Conservation (phyloP, 2,888 invertebrate species). For the Patella caerulea region DNA sequence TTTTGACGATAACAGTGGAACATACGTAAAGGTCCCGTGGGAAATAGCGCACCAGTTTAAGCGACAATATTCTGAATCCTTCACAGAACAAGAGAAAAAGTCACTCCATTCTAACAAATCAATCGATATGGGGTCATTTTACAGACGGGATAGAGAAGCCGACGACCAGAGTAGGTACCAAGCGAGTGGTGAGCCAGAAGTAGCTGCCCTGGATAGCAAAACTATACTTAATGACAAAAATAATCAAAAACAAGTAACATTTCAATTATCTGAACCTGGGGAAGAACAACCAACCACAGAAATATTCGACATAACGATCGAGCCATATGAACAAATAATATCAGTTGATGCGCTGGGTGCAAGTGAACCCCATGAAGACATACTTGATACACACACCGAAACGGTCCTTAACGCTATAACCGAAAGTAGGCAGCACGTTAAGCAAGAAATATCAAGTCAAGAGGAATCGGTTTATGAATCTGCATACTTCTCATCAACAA, state of each 20-base stretch:
- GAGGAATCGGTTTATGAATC: constrained; percentile 31
- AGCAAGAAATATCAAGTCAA: constrained; percentile 47
- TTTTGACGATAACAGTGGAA: constrained; percentile 63
- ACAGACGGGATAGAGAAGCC: constrained; percentile 43
- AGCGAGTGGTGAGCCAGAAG: constrained; percentile 25
- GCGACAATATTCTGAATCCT: constrained; percentile 63
- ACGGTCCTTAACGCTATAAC: constrained; percentile 61
- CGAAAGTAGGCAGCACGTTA: constrained; percentile 43
- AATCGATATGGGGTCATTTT: constrained; percentile 62
- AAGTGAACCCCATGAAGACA: constrained; percentile 65
- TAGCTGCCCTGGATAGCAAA: constrained; percentile 19
- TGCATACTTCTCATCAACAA: not conserved
- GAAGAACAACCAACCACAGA: not conserved
- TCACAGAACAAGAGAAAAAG: constrained; percentile 52
- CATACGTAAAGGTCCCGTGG: constrained; percentile 55
- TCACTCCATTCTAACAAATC: constrained; percentile 46
- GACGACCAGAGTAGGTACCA: not conserved
- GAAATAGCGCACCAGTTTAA: constrained; percentile 62
- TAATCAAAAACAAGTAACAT: constrained; percentile 30
- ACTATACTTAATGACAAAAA: constrained; percentile 11
- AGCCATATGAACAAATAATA: constrained; percentile 16
- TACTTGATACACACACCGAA: constrained; percentile 59
- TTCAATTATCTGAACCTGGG: constrained; percentile 24
- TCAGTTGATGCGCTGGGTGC: not conserved
- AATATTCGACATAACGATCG: not conserved